phyloP scores from a whole-genome alignment of 2,113 vertebrate species.

The Leucoraja erinaceus region DNA sequence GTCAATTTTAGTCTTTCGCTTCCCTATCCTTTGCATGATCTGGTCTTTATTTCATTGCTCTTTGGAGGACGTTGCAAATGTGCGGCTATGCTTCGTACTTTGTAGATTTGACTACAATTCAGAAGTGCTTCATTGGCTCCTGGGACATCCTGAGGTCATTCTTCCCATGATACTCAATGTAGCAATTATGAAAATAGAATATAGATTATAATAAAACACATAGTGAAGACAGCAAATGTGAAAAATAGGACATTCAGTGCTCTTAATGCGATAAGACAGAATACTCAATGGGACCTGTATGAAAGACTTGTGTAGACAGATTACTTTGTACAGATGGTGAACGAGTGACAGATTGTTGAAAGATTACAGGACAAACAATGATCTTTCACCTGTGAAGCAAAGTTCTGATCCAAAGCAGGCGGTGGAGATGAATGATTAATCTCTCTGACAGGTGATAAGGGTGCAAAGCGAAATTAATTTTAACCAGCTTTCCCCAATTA shows the following conservation, averaged over 20 bases:
- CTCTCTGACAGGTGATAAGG: neutral
- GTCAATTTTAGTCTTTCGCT: neutral
- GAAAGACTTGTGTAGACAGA: slow-evolving; percentile 27
- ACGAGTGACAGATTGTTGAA: neutral
- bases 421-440: slow-evolving; percentile 9
- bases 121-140: neutral
- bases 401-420: neutral
- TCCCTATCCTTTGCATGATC: neutral
- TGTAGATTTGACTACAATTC: neutral
- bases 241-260: neutral
- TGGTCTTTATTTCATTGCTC: neutral
- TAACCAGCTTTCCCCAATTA: neutral
- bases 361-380: neutral
- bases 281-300: neutral
- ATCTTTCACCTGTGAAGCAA: slow-evolving; percentile 28
- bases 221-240: neutral
- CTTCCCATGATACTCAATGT: neutral
- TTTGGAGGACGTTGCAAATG: neutral
- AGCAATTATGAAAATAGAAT: neutral
- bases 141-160: neutral
- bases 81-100: neutral
- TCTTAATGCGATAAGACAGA: neutral
- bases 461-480: slow-evolving; percentile 4
- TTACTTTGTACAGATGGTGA: neutral
- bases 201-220: neutral